Base-by-base conservation (phyloP, 2,888 invertebrate genomes). In the Drosophila mimica region DNA sequence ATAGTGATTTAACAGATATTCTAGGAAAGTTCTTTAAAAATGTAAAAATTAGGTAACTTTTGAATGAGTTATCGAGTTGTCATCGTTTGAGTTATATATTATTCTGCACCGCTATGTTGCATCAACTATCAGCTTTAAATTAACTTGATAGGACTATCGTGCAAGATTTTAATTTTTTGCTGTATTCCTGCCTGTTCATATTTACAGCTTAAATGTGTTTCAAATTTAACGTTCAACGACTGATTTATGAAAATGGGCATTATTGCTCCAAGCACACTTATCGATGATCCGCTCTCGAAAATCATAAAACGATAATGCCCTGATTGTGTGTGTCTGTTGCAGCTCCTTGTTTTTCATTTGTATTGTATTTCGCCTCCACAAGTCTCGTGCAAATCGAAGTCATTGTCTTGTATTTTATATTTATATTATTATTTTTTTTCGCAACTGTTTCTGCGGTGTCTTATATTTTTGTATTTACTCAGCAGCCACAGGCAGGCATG, bases 381-480 rank as follows among this genome's bases (percentile, higher is more conserved):
- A 74, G 49, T 74, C 65, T 46, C 31, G 54, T 69, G 74, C 74
- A 69, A 70, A 75, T 65, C 36, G 56, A 51, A 74, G 74, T 75
- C 74, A 74, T 51, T 74, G 74, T 54, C 70, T 76, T 63, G 17
- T 63, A 46, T 51, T 28, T 25, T 57, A 3, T 31, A 51, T 51
- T 49, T 51, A 33, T 58, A 25, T 38, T 20, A 8, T n/a, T 56
- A 20, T 49, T 17, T 43, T 33, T 51, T 8, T 38, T 38, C 38
- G 17, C 38, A 17, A 38, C 8, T 38, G 38, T 7, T 5, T 17
- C 17, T 38, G 17, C 38, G 17, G 7, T 3, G 38, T 8, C 4
- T 17, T 17, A 8, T n/a, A 4, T 8, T 17, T 38, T n/a, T 36
- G 11, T 34, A 15, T 36, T 36, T 3, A 36, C 11, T 25, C 25